phyloP scores from a whole-genome alignment of 2,888 invertebrate genomes.

The Dinocampus coccinellae region DNA sequence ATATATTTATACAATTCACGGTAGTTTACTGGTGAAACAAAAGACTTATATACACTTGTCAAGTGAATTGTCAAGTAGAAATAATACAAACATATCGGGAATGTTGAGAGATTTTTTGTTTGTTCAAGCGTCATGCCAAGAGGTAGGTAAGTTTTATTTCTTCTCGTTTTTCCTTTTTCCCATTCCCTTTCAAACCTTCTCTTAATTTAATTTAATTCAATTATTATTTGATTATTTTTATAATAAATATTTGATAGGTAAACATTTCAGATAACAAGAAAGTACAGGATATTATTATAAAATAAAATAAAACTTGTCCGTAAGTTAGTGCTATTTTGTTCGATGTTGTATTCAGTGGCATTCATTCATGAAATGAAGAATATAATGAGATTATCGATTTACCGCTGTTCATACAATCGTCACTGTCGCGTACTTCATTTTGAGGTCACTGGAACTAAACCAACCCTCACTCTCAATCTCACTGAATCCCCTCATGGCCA shows the following conservation, averaged over 20 bases:
- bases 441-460: conserved; percentile 59
- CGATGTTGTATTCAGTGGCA: background rate
- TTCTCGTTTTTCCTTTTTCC: background rate
- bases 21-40: background rate
- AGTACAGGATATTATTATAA: background rate
- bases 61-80: conserved; percentile 1
- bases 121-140: conserved; percentile 79
- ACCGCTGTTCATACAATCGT: conserved; percentile 27
- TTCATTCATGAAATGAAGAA: conserved; percentile 11
- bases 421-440: conserved; percentile 48
- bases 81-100: conserved; percentile 52
- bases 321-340: background rate
- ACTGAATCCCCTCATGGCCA: conserved; percentile 25
- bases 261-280: background rate
- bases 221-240: background rate
- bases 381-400: conserved; percentile 56
- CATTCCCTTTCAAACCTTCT: too few relatives aligned
- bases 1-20: background rate
- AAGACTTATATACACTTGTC: background rate
- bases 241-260: background rate
- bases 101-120: conserved; percentile 75
- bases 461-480: conserved; percentile 55
- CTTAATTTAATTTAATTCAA: background rate
- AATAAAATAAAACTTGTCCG: background rate
- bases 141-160: conserved; percentile 78